Base-by-base conservation (phyloP, 1,140 invertebrate species). In the Aporrectodea caliginosa region DNA sequence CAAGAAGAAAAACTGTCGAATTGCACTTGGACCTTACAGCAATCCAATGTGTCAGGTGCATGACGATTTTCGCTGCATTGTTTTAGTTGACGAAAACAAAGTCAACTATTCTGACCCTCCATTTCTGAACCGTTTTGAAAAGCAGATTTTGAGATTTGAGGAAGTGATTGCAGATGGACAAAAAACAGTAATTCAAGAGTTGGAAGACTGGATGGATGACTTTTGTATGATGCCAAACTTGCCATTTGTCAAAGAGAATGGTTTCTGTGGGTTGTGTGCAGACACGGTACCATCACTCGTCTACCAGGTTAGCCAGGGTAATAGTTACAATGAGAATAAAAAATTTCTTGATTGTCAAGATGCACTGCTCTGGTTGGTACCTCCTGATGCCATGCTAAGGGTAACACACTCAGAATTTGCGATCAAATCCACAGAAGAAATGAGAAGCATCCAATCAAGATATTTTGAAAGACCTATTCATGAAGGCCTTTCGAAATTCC, bases 91-190 rank as follows among this genome's bases (percentile, higher is more conserved):
- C 32, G 80, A 83, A 76, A 76, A 78, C 22, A 84, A 83, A 79
- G 70, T 85, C 1, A 77, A 84, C 34, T 81, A 81, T 70, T 77
- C 81, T 1, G 84, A 84, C 77, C 83, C 82, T 35, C 85, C 85
- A 16, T 84, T 85, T 68, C 58, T 85, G 16, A 85, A 85, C 74
- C 76, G 85, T 2, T 85, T 85, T 81, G 85, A 85, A 83, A 85
- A 85, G 43, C 85, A 85, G 31, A 58, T 79, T 35, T 35, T 81
- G 69, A n/a, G 69, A 72, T 77, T 80, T 76, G 22, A 34, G 14
- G 77, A 83, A 73, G 73, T 83, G 16, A 32, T 83, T 16, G 75
- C 31, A 14, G 22, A 16, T 35, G 27, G 35, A 16, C 71, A 83
- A 76, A 77, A 35, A 22, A 68, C 71, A 16, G 35, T 78, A 14